phyloP scores from a whole-genome alignment of 1,140 invertebrate genomes.

The Drosophila insularis region DNA sequence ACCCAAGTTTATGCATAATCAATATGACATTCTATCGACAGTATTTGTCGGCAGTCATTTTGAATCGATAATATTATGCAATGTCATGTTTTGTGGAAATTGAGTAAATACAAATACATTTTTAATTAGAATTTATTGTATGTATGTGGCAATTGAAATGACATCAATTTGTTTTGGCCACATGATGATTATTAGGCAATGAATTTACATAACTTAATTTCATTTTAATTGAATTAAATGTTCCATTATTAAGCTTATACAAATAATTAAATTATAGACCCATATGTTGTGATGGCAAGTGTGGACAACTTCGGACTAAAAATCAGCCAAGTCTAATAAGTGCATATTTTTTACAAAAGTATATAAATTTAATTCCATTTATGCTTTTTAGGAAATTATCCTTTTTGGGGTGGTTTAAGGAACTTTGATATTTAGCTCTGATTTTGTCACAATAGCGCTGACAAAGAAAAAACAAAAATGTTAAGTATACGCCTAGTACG shows the following conservation, averaged over 20 bases:
- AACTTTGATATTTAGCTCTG: too few species aligned
- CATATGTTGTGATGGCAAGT: not conserved
- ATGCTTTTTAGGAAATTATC: too few species aligned
- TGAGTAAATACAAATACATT: conserved; percentile 5
- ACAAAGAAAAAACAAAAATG: too few species aligned
- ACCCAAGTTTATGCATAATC: conserved; percentile 25
- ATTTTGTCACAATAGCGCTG: too few species aligned
- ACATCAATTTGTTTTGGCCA: conserved; percentile 2
- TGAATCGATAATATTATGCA: not conserved
- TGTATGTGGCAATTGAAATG: not conserved
- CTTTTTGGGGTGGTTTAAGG: too few species aligned
- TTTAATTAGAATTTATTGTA: conserved; percentile 23
- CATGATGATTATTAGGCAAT: conserved; percentile 13
- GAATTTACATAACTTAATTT: conserved; percentile 30
- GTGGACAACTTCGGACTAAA: not conserved
- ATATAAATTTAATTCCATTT: too few species aligned
- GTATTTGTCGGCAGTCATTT: not conserved
- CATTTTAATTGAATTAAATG: conserved; percentile 35
- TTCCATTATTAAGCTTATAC: conserved; percentile 32
- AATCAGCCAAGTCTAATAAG: too few species aligned
- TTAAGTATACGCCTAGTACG: too few species aligned
- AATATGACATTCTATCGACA: conserved; percentile 24
- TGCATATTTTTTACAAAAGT: too few species aligned
- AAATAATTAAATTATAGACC: not conserved
- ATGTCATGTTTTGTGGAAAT: not conserved